Evolutionary conservation across 2,888 invertebrate genomes (phyloP).

Genomic region (Sesamia inferens): DNA sequence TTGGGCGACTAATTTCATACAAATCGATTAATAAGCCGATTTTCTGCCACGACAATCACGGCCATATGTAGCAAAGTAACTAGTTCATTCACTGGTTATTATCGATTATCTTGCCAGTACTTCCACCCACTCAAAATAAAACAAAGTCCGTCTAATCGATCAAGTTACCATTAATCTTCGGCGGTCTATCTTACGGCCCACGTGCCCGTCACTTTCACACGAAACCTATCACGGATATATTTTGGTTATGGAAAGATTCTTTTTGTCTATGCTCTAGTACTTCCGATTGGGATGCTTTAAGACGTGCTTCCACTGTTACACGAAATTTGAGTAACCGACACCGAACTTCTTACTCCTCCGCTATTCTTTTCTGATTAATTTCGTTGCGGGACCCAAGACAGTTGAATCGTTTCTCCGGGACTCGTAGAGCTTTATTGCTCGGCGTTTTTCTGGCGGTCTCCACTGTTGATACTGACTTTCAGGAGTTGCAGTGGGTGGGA

Average conservation of each 20-base stretch:
- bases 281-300: constrained; percentile 49
- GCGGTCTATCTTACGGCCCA: constrained; percentile 48
- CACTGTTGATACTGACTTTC: no score
- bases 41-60: background rate
- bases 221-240: constrained; percentile 62
- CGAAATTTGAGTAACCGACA: constrained; percentile 16
- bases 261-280: constrained; percentile 56
- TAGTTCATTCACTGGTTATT: background rate
- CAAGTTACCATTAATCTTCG: constrained; percentile 54
- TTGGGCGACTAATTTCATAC: background rate
- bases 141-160: constrained; percentile 29
- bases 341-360: no score
- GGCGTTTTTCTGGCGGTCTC: no score
- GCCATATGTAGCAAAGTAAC: background rate
- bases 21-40: background rate
- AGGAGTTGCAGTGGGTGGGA: no score
- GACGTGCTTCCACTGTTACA: constrained; percentile 49
- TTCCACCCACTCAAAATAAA: constrained; percentile 35
- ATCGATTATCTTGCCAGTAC: constrained; percentile 1
- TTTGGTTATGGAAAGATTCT: constrained; percentile 66
- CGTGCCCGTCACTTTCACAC: constrained; percentile 69
- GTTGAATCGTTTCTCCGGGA: no score
- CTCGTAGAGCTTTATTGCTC: no score
- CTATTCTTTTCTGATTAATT: no score
- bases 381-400: no score